Percentiles rank a stretch among this genome's conserved stretches.
phyloP scores from a whole-genome alignment of 1,140 invertebrate species.

The Papilio polytes region DNA sequence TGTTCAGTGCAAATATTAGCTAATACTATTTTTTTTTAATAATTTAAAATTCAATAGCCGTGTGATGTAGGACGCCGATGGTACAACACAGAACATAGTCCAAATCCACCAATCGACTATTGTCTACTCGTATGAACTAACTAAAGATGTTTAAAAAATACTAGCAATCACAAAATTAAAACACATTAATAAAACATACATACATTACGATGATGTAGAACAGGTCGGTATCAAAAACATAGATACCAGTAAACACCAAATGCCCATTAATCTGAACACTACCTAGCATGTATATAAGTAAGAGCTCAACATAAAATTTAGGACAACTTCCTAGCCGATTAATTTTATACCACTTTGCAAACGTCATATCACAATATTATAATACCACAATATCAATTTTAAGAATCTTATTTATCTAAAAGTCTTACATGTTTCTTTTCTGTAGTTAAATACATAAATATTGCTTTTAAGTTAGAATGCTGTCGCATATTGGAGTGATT shows the following conservation, averaged over 20 bases:
- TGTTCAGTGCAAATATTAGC: neutral
- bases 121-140: neutral
- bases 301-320: neutral
- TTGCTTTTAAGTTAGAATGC: constrained; percentile 73
- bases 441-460: constrained; percentile 67
- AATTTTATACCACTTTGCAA: neutral
- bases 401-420: neutral
- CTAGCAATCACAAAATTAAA: constrained; percentile 4
- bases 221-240: neutral
- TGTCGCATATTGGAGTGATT: constrained; percentile 59
- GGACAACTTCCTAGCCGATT: neutral
- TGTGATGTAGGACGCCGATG: neutral
- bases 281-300: neutral
- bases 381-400: neutral
- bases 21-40: neutral
- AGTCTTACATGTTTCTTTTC: neutral
- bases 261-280: neutral
- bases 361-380: neutral
- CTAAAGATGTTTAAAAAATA: neutral
- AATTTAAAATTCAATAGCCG: neutral
- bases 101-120: neutral
- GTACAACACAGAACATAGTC: neutral
- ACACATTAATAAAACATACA: neutral
- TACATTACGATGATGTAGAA: neutral
- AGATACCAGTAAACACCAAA: neutral